These are phyloP conservation scores for Blastobasis adustella DNA, from an alignment of 2,888 invertebrate genomes.

Conservation along the genomic window DNA sequence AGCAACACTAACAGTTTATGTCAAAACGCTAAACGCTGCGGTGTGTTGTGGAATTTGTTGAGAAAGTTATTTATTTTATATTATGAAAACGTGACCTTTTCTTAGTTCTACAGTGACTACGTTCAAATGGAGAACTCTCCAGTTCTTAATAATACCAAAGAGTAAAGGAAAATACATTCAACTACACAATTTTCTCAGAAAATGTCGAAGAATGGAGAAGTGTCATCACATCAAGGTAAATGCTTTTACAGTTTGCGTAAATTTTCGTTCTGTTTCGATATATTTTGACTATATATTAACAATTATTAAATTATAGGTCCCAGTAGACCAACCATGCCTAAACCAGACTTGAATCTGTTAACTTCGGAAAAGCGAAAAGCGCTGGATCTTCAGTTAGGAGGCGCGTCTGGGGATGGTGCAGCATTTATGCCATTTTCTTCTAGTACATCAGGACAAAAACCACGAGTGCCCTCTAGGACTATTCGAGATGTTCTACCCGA, in stretches of 20 bases:
- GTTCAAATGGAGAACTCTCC: constrained; percentile 57
- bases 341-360: constrained; percentile 64
- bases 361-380: constrained; percentile 73
- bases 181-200: constrained; percentile 27
- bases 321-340: constrained; percentile 58
- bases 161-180: constrained; percentile 32
- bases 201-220: constrained; percentile 84
- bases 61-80: no score
- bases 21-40: no score
- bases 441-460: constrained; percentile 39
- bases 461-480: constrained; percentile 54
- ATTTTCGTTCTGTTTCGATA: background rate
- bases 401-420: constrained; percentile 62
- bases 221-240: constrained; percentile 78
- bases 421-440: constrained; percentile 69
- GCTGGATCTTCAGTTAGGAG: constrained; percentile 73
- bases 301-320: constrained; percentile 42
- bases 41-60: no score
- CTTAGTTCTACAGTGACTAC: constrained; percentile 18
- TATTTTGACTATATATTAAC: background rate
- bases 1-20: no score
- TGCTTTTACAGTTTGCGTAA: background rate
- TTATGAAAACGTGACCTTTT: constrained; percentile 40
- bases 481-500: constrained; percentile 67
- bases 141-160: constrained; percentile 40